Percentiles rank a stretch among this genome's conserved stretches.
Evolutionary conservation across 2,888 invertebrate species (phyloP).

Genomic region (Ormia ochracea): DNA sequence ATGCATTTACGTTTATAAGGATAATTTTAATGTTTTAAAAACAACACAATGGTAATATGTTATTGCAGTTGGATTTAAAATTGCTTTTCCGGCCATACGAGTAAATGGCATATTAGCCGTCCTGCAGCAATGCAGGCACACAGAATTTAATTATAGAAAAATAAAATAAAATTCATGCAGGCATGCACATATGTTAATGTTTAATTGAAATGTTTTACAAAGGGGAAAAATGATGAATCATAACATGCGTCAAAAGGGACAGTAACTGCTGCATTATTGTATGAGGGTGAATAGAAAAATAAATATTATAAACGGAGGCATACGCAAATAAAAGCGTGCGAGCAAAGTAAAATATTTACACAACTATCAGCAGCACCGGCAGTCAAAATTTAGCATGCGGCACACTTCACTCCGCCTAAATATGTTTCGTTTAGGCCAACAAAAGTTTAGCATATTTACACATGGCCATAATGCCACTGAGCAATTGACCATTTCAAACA

Average conservation of each 20-base stretch:
- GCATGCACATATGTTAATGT: neutral
- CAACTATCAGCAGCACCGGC: conserved; percentile 31
- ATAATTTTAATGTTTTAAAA: conserved; percentile 32
- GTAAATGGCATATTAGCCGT: conserved; percentile 43
- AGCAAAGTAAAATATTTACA: neutral
- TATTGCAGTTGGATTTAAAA: conserved; percentile 49
- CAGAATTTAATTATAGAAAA: neutral
- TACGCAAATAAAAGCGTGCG: neutral
- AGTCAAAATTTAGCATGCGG: conserved; percentile 25
- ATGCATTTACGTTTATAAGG: too few species aligned
- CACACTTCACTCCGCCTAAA: neutral
- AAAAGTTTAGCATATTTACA: too few species aligned
- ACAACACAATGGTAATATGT: conserved; percentile 26
- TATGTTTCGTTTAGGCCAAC: neutral
- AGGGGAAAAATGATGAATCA: neutral
- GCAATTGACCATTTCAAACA: too few species aligned
- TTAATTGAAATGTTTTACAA: neutral
- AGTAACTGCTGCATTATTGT: neutral
- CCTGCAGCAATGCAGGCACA: neutral
- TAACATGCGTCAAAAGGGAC: neutral
- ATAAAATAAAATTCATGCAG: neutral
- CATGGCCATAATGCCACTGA: too few species aligned
- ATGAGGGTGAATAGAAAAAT: neutral
- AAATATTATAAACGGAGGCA: neutral
- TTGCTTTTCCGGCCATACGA: conserved; percentile 14